A percentile compares a stretch with the other conserved stretches of the same genome.
These are phyloP conservation scores for Willowsia nigromaculata DNA, from an alignment of 2,888 invertebrate species.

Conservation along the genomic window DNA sequence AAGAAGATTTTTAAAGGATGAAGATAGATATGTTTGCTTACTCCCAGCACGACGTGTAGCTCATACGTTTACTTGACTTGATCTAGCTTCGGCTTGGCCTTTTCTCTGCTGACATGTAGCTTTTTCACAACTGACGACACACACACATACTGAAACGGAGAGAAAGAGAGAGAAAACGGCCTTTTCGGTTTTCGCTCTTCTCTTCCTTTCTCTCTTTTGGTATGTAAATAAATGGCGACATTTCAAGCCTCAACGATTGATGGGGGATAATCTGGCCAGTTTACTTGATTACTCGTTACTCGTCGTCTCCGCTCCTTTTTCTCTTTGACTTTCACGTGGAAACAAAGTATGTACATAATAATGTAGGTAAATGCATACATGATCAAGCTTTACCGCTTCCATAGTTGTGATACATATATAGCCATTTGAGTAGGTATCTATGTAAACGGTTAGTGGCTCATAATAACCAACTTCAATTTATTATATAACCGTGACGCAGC, in stretches of 20 bases:
- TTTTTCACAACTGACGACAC: constrained; percentile 65
- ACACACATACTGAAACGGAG: constrained; percentile 11
- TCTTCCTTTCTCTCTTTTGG: constrained; percentile 32
- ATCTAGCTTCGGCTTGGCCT: constrained; percentile 61
- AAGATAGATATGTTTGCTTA: constrained; percentile 73
- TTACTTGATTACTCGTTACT: constrained; percentile 68
- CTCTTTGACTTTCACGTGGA: not conserved
- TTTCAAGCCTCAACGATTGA: constrained; percentile 72
- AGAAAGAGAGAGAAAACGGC: constrained; percentile 36
- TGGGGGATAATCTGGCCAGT: constrained; percentile 71
- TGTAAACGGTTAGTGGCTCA: not conserved
- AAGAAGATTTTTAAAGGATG: constrained; percentile 60
- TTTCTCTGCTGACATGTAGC: constrained; percentile 65
- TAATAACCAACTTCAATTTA: constrained; percentile 6
- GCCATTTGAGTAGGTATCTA: not conserved
- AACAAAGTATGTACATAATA: too few species aligned
- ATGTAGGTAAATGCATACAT: too few species aligned
- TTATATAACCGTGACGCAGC: not conserved
- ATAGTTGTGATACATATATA: not conserved
- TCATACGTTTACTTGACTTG: constrained; percentile 69
- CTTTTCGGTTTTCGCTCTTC: constrained; percentile 49
- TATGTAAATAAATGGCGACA: constrained; percentile 74
- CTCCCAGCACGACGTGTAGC: constrained; percentile 68
- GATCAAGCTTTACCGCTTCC: too few species aligned
- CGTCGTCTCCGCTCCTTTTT: constrained; percentile 1